Evolutionary conservation across 2,113 vertebrate genomes (phyloP), one percentile per base, ranked within the genome.

Genomic region (Anser brachyrhynchus): DNA sequence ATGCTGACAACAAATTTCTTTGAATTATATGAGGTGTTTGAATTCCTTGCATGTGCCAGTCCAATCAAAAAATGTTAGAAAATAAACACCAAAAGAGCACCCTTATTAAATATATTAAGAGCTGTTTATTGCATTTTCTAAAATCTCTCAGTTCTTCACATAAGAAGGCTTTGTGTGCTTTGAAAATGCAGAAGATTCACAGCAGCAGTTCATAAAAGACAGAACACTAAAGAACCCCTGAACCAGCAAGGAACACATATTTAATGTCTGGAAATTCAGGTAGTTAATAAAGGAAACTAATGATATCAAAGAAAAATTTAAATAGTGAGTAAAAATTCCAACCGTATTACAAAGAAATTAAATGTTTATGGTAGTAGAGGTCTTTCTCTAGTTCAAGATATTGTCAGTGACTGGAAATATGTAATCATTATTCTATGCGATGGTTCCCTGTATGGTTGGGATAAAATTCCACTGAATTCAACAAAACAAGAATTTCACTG

Each of bases 141-240:
- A 92, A 88, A 74, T 73, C 29, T 54, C 54, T 90, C 20, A 13
- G 2, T 70, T 92, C 43, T 88, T 83, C 37, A n/a, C 51, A 26
- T 66, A 58, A 70, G 51, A 70, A 93, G 61, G 12, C 16, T 84
- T 78, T 66, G 13, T 39, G 25, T 49, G 51, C 77, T 93, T 62
- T 62, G 67, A 80, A 97, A 54, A 55, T n/a, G 44, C n/a, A 90
- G 37, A 88, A 93, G 18, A n/a, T 84, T 95, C 71, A 80, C n/a
- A 94, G 81, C 14, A 58, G 49, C 39, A 58, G 5, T 69, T 91
- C 26, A 25, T 61, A 49, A 33, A 77, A 66, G 25, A 51, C 13
- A 76, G 35, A 80, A 92, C 62, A 74, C 3, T 54, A 28, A 85
- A 75, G 57, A 89, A 72, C 12, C 29, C 18, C 67, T 88, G 62